Percentiles rank a stretch among this genome's conserved stretches.
Evolutionary conservation across 2,113 vertebrate species (phyloP).

Genomic region (Pelvicachromis taeniatus): DNA sequence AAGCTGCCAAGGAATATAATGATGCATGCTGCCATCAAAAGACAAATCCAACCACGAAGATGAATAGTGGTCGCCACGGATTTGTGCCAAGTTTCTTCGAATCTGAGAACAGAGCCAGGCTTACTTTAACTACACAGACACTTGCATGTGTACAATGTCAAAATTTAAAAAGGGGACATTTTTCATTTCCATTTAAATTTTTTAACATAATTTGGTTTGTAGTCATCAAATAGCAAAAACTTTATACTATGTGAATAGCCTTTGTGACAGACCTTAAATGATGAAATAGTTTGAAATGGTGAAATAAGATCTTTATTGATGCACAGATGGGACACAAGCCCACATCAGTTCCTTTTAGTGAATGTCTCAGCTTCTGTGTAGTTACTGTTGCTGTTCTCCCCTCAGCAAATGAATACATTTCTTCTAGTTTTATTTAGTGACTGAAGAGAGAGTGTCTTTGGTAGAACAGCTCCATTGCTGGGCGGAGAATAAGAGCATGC

Average conservation of each 20-base stretch:
- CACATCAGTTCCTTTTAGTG: background rate
- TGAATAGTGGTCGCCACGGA: background rate
- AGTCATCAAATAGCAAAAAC: background rate
- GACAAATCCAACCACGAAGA: background rate
- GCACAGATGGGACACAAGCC: background rate
- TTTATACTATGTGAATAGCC: background rate
- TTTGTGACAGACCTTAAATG: background rate
- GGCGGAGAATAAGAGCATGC: constrained; percentile 1
- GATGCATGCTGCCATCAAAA: constrained; percentile 1
- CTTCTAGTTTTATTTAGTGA: background rate
- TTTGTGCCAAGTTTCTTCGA: background rate
- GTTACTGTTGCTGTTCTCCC: background rate
- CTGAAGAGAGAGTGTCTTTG: background rate
- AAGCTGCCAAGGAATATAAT: constrained; percentile 12
- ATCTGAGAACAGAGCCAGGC: background rate
- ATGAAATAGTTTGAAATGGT: background rate
- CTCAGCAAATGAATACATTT: background rate
- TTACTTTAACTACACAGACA: background rate
- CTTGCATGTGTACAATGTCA: accelerated
- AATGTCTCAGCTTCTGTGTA: background rate
- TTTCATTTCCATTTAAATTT: background rate
- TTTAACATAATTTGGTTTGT: background rate
- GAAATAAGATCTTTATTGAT: background rate
- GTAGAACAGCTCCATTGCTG: background rate
- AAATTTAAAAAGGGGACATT: background rate